Percentiles rank a stretch among this genome's conserved stretches.
These are phyloP conservation scores for Hydrochoerus hydrochaeris DNA, from an alignment of 2,113 vertebrate genomes.

Conservation along the genomic window DNA sequence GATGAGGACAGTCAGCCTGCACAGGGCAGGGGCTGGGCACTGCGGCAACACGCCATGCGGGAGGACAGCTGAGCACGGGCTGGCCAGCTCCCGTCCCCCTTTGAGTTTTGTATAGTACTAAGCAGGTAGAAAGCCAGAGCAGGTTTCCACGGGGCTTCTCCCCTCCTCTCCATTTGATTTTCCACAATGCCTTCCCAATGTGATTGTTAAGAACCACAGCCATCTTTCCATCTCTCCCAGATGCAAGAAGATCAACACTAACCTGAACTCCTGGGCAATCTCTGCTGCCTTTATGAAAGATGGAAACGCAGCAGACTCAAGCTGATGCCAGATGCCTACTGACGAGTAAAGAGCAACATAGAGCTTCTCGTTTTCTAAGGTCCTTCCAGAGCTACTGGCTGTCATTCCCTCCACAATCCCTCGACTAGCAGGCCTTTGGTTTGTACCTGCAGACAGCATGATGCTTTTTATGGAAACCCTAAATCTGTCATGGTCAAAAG, in stretches of 20 bases:
- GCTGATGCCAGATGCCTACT: neutral
- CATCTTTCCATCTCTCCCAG: neutral
- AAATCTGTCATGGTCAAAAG: neutral
- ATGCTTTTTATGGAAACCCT: conserved; percentile 55
- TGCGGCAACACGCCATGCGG: fast-evolving
- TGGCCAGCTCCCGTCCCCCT: neutral
- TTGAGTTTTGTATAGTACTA: neutral
- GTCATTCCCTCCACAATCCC: neutral
- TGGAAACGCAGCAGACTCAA: neutral
- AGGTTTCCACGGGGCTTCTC: neutral
- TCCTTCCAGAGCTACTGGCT: neutral
- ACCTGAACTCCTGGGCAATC: neutral
- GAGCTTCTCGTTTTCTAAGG: neutral
- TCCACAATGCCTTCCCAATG: neutral
- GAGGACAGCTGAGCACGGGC: neutral
- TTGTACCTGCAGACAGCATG: neutral
- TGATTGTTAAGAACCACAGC: neutral
- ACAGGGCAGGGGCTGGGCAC: neutral
- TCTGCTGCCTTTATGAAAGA: neutral
- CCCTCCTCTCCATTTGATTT: neutral
- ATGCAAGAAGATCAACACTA: neutral
- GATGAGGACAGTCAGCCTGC: neutral
- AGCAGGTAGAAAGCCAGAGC: neutral
- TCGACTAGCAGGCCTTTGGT: neutral
- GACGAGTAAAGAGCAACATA: neutral